Evolutionary conservation across 2,113 vertebrate genomes (phyloP).

Genomic region (Triplophysa dalaica): DNA sequence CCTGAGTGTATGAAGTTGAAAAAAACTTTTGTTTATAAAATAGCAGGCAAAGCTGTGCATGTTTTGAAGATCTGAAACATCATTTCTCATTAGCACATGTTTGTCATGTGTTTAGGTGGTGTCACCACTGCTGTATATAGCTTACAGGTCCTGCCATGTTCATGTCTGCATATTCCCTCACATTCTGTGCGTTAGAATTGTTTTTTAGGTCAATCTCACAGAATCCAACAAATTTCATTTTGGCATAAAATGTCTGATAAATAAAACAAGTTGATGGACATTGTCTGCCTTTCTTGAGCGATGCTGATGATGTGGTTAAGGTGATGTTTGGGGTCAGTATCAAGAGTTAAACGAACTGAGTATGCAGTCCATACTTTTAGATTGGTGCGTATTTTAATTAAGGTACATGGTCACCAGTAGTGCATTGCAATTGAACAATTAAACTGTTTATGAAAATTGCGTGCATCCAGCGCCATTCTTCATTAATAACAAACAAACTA

Average conservation of each 20-base stretch:
- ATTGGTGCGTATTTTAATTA: background rate
- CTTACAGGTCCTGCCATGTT: background rate
- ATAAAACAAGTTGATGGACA: no score
- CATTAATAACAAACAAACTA: background rate
- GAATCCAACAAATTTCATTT: no score
- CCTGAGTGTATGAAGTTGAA: no score
- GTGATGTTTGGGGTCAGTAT: background rate
- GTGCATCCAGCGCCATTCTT: background rate
- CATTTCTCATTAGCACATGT: background rate
- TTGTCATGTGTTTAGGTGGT: conserved; percentile 9
- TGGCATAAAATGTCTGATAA: no score
- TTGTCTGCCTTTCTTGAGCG: no score
- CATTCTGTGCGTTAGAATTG: background rate
- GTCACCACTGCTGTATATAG: background rate
- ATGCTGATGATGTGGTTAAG: background rate
- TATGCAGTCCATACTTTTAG: background rate
- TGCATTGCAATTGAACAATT: background rate
- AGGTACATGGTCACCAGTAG: background rate
- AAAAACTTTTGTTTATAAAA: background rate
- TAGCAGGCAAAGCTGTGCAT: background rate
- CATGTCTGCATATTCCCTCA: background rate
- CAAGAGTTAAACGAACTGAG: background rate
- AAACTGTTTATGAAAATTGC: no score
- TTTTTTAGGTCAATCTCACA: background rate
- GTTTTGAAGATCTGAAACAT: background rate